phyloP scores from a whole-genome alignment of 2,888 invertebrate species.

The Eupithecia exiguata region DNA sequence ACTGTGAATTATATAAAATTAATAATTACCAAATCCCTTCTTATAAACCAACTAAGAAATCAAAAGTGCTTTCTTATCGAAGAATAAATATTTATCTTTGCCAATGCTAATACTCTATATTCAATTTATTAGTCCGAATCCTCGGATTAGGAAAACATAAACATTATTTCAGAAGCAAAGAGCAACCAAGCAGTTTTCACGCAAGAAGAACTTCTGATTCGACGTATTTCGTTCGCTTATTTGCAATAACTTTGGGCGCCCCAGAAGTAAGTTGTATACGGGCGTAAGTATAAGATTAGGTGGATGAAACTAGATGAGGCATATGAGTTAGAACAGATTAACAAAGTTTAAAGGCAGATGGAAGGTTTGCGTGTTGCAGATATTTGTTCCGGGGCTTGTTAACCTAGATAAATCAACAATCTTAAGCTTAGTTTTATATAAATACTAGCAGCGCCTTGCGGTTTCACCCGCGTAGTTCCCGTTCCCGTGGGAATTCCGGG shows the following conservation, averaged over 20 bases:
- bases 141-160: slow-evolving; percentile 11
- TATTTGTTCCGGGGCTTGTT: not conserved
- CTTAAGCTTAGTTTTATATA: too few species aligned
- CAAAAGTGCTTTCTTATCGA: not conserved
- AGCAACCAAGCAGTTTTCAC: slow-evolving; percentile 41
- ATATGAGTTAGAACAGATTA: slow-evolving; percentile 6
- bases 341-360: slow-evolving; percentile 11
- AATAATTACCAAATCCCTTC: not conserved
- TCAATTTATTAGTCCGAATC: slow-evolving; percentile 14
- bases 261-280: slow-evolving; percentile 53
- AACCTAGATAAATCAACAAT: not conserved
- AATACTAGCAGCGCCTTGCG: too few species aligned
- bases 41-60: not conserved
- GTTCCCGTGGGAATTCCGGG: too few species aligned
- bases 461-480: too few species aligned
- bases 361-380: slow-evolving; percentile 1
- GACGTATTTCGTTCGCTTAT: slow-evolving; percentile 59
- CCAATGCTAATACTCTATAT: not conserved
- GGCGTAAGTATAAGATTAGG: slow-evolving; percentile 13
- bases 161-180: slow-evolving; percentile 16
- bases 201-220: slow-evolving; percentile 58
- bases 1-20: too few species aligned
- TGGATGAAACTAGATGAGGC: slow-evolving; percentile 22
- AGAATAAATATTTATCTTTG: not conserved
- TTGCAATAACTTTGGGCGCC: slow-evolving; percentile 59